Base-by-base conservation (phyloP, 2,113 vertebrate genomes). In the Desmodus rotundus region DNA sequence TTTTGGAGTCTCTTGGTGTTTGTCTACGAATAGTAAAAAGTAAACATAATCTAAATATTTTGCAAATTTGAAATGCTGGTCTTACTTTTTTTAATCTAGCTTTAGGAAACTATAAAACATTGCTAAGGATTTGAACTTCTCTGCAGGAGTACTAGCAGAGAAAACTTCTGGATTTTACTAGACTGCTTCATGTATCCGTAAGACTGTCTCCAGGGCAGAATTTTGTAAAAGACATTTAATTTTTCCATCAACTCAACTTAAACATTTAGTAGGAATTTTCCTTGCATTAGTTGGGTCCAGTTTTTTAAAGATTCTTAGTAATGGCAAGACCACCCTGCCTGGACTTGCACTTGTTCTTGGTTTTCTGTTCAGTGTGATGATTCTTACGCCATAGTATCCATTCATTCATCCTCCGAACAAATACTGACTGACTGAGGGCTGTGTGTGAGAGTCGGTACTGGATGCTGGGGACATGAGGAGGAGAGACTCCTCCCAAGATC, bases 191-290 rank as follows among this genome's bases (percentile, higher is more conserved):
- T 90, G 11, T 63, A 36, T 81, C 83, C 93, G 24, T 72, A 63
- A 92, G 58, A 41, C n/a, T 77, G 6, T 63, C 77, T 87, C n/a
- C 11, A 73, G n/a, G 47, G 38, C 15, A 89, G 36, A 83, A 74
- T 72, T 22, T 12, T 89, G 6, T 72, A 45, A 93, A 92, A 76
- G 70, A 92, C 77, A 90, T 92, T 50, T n/a, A 87, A 90, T 82
- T 63, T 89, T 86, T 47, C 58, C 47, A 45, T 70, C 82, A 41
- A 85, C 8, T 63, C 58, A 56, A 50, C 36, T 89, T 63, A 87
- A 88, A 89, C 26, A 73, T 93, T 93, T 58, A 82, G 47, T 77
- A 78, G 31, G 63, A 84, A 58, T 95, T 97, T 94, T 50, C 88
- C 82, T 86, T 90, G 36, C 77, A 90, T 92, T n/a, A 72, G 72